Evolutionary conservation across 53 echinoderm and acorn worm species (phyloP).

Genomic region (Paelopatides confundens): DNA sequence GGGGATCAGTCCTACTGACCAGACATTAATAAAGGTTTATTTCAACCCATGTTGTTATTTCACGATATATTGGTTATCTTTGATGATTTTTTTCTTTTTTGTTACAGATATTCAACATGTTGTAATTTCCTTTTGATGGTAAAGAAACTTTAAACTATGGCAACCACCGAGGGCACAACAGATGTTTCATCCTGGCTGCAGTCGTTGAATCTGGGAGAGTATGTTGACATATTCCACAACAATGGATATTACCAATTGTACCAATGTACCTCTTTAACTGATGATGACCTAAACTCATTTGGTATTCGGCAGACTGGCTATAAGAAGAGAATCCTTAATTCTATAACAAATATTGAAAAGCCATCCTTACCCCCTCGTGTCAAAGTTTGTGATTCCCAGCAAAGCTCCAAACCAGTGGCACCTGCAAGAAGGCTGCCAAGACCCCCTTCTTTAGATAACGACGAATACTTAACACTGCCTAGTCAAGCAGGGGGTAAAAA

Average conservation of each 20-base stretch:
- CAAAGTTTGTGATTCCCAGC: background rate
- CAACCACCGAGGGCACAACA: constrained; percentile 1
- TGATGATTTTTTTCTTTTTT: too few relatives aligned
- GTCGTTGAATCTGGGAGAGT: constrained; percentile 72
- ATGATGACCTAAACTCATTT: constrained; percentile 65
- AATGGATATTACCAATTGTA: constrained; percentile 74
- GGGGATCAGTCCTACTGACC: too few relatives aligned
- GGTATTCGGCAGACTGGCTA: constrained; percentile 88
- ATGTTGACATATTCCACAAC: constrained; percentile 62
- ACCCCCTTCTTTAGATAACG: constrained; percentile 48
- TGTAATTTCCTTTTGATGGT: background rate
- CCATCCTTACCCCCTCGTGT: constrained; percentile 58
- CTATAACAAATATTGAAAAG: constrained; percentile 63
- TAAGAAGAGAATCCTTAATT: constrained; percentile 82
- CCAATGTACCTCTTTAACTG: constrained; percentile 69
- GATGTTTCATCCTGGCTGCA: constrained; percentile 78
- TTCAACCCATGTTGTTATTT: too few relatives aligned
- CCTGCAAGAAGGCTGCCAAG: constrained; percentile 17
- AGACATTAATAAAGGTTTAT: too few relatives aligned
- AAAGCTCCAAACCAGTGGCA: constrained; percentile 12
- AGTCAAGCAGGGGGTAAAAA: background rate
- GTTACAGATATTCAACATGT: background rate
- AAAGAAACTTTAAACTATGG: background rate
- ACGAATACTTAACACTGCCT: background rate
- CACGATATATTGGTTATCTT: too few relatives aligned